Conservation (phyloP, 2,797 vertebrate genomes). For the Phyllotis vaccarum region DNA sequence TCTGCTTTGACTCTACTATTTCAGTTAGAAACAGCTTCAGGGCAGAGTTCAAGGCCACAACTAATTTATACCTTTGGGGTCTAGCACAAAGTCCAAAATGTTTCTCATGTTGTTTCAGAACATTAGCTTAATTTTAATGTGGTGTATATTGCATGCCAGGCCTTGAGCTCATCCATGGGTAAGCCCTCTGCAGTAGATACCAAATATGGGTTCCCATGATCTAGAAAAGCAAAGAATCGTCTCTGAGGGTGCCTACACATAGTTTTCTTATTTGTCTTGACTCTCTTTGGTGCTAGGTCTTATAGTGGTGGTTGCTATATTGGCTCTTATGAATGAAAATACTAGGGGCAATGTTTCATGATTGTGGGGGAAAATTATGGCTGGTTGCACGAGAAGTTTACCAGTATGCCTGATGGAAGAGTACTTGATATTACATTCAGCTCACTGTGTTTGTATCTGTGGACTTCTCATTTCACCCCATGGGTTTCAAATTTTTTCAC, state of each 20-base stretch:
- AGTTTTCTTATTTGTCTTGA: not conserved
- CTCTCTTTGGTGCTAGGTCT: not conserved
- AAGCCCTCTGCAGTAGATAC: not conserved
- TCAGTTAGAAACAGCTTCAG: slow-evolving; percentile 56
- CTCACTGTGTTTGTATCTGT: not conserved
- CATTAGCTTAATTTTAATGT: slow-evolving; percentile 36
- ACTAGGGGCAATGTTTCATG: not conserved
- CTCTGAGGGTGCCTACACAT: not conserved
- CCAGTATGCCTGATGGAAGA: not conserved
- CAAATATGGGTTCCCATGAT: not conserved
- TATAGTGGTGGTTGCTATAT: not conserved
- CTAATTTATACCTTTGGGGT: slow-evolving; percentile 1
- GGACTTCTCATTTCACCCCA: not conserved
- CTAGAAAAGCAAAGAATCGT: not conserved
- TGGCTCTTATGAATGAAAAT: slow-evolving; percentile 38
- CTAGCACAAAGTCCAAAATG: not conserved
- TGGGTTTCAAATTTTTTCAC: slow-evolving; percentile 16
- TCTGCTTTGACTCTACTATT: slow-evolving; percentile 43
- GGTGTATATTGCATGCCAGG: slow-evolving; percentile 32
- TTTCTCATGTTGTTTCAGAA: slow-evolving; percentile 12
- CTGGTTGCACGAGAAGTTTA: not conserved
- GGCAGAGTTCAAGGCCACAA: slow-evolving; percentile 16
- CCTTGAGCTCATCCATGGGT: not conserved
- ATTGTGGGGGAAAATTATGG: not conserved
- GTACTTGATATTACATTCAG: slow-evolving; percentile 7